Evolutionary conservation across 2,888 invertebrate genomes (phyloP), one percentile per base, ranked within the genome.

Genomic region (Drepana falcataria): DNA sequence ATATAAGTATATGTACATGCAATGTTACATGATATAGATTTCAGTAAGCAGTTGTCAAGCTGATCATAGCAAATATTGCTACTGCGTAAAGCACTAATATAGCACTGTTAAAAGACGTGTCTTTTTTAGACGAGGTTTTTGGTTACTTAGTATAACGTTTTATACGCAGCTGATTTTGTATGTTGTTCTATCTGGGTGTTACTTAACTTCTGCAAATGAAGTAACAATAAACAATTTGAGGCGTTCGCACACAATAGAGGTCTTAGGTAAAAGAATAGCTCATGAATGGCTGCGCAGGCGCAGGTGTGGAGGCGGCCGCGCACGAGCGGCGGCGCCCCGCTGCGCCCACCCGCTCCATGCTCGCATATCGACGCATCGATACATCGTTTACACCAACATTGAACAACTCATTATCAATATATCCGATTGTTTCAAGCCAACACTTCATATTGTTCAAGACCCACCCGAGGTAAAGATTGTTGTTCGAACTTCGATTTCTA

Each of bases 381-480:
- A 35, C 48, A 37, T 48, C 48, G 48, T 44, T 44, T 44, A 44
- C 44, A 44, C 44, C 3, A 44, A 44, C 44, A 44, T 44, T 44
- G 3, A 44, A 44, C 44, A 44, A 44, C 44, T 44, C 44, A 44
- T 6, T 9, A 44, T 44, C 9, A 9, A 59, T 59, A 60, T 59
- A 57, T 57, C 56, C 47, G 53, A 53, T 54, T 48, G 52, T 34
- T 54, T 47, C 57, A 56, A 63, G 65, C 66, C 64, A 66, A 66
- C 53, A 60, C 59, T 54, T 57, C 35, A 55, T 57, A 66, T 65
- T 66, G 66, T 67, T 59, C 59, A 55, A 61, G 60, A 61, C 59
- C 54, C 56, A 63, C 63, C 59, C 60, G 63, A 63, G 60, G 21
- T 21, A 64, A 60, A 55, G 55, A 53, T 59, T 51, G 57, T 56